Conservation (phyloP, 2,113 vertebrate species). For the Scartelaos histophorus region DNA sequence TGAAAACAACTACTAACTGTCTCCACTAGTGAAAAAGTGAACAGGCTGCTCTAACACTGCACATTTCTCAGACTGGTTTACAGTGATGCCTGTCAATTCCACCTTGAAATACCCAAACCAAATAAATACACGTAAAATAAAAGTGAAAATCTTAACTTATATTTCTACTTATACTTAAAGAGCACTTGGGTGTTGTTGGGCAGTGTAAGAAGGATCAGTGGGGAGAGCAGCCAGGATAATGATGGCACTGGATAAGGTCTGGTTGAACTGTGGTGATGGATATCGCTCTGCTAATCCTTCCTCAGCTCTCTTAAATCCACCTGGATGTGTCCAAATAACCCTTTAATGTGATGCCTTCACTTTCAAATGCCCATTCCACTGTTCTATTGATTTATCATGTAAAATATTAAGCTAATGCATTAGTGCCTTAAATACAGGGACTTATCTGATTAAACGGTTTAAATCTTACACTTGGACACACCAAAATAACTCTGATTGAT, state of each 20-base stretch:
- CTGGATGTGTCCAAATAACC: constrained; percentile 57
- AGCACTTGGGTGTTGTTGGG: constrained; percentile 23
- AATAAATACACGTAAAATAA: not conserved
- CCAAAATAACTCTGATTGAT: not conserved
- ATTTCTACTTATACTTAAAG: constrained; percentile 14
- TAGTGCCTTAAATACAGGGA: constrained; percentile 10
- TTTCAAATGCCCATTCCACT: constrained; percentile 53
- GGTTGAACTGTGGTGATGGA: constrained; percentile 72
- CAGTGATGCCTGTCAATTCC: not conserved
- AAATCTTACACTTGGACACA: not conserved
- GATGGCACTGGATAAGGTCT: constrained; percentile 66
- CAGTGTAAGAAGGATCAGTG: constrained; percentile 58
- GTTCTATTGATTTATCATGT: constrained; percentile 28
- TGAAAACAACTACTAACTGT: no score
- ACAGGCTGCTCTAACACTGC: no score
- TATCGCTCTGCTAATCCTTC: constrained; percentile 73
- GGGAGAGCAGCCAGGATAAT: constrained; percentile 52
- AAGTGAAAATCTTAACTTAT: not conserved
- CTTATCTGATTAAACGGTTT: not conserved
- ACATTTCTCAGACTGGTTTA: not conserved
- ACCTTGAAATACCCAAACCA: not conserved
- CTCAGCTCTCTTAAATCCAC: constrained; percentile 71
- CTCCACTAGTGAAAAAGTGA: no score
- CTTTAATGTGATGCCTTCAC: constrained; percentile 54
- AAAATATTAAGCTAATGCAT: constrained; percentile 14